Evolutionary conservation across 2,113 vertebrate genomes (phyloP).

Genomic region (Mionectes macconnelli): DNA sequence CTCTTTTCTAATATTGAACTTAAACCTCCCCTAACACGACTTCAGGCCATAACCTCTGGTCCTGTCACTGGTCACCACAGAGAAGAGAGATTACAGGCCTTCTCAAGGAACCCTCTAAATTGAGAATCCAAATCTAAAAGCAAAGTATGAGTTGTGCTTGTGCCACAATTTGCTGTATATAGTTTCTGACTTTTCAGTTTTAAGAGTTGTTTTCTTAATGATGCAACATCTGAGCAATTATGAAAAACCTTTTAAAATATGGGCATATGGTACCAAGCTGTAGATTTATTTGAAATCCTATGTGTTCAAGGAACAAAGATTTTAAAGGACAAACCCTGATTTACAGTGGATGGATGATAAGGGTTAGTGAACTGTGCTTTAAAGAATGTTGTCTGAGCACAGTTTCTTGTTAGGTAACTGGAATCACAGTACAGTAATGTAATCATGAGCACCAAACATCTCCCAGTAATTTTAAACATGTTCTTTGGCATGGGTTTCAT

Average conservation of each 20-base stretch:
- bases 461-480: neutral
- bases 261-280: neutral
- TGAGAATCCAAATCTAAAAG: neutral
- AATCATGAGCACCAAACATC: neutral
- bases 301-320: fast-evolving
- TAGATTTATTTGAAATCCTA: neutral
- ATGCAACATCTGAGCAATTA: neutral
- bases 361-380: neutral
- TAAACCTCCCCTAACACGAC: neutral
- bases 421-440: neutral
- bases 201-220: neutral
- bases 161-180: neutral
- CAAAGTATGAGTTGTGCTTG: neutral
- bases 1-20: neutral
- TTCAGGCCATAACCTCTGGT: neutral
- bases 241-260: neutral
- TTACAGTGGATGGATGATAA: neutral
- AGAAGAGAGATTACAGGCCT: neutral
- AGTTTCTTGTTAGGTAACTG: neutral
- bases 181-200: neutral
- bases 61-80: neutral
- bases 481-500: neutral
- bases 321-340: neutral
- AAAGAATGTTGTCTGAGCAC: neutral
- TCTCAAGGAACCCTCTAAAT: neutral